Base-by-base conservation (phyloP, 2,888 invertebrate genomes). In the Alsophila aescularia region DNA sequence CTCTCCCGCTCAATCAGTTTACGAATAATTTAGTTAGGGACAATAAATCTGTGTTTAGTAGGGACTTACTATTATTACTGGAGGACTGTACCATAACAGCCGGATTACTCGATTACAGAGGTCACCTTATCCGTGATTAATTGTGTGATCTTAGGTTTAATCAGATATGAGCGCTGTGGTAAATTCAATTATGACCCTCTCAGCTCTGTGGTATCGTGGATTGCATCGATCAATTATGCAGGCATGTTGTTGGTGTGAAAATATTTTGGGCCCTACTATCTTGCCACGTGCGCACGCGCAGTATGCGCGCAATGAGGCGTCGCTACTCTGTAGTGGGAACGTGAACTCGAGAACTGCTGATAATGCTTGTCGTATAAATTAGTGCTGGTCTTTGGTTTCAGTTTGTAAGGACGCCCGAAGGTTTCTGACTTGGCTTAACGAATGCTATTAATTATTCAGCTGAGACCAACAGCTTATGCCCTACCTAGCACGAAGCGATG, bases 31-130 rank as follows among this genome's bases (percentile, higher is more conserved):
- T 79, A 72, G 74, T 88, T 86, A 87, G 83, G 87, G 87, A 83
- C 78, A 76, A 90, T 90, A 91, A 91, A 91, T 91, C 90, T 85
- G 77, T 77, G 85, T 86, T 87, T 84, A 81, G 77, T 72, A 72
- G 75, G 65, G 77, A 73, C 72, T 79, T 82, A 82, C 90, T 83
- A 83, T 72, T 73, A 85, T 90, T 87, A 86, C 69, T 64, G 66
- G 70, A 77, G 79, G 77, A 70, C 70, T 69, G 75, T 72, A 72
- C 63, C 73, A 82, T 85, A 85, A 87, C 75, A 73, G 63, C 64
- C 63, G 65, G 70, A 75, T 82, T 79, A 83, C 79, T 69, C 67
- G 76, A 87, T 87, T 87, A 87, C 65, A 62, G 75, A 84, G 84
- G 82, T 85, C 83, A 85, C 67, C 66, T 76, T 71, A 70, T 71